phyloP scores from a whole-genome alignment of 1,140 invertebrate species.

The Aphis gossypii region DNA sequence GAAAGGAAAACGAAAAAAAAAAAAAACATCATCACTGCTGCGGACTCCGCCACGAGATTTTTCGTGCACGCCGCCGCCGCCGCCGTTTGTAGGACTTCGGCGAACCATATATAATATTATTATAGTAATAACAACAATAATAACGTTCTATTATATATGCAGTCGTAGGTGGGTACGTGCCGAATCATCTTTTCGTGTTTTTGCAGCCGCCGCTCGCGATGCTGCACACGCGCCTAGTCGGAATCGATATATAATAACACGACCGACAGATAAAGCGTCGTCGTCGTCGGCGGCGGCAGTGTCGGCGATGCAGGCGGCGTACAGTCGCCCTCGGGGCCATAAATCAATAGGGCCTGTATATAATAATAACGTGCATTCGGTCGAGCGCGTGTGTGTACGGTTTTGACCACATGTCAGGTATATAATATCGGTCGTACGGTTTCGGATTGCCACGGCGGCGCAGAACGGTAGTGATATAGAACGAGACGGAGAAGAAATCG shows the following conservation, averaged over 20 bases:
- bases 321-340: background rate
- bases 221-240: background rate
- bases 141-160: background rate
- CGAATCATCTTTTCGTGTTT: constrained; percentile 2
- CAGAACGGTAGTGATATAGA: background rate
- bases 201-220: background rate
- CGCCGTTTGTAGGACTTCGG: background rate
- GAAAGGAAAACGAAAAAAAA: background rate
- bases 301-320: background rate
- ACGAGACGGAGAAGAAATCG: background rate
- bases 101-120: background rate
- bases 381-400: background rate
- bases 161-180: background rate
- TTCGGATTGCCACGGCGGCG: background rate
- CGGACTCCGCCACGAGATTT: background rate
- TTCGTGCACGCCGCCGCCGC: too few species aligned
- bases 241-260: constrained; percentile 25
- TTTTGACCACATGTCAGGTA: constrained; percentile 50
- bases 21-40: background rate
- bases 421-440: constrained; percentile 7
- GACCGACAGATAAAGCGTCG: background rate
- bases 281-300: background rate
- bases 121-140: background rate
- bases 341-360: constrained; percentile 34
- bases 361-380: background rate